Evolutionary conservation across 2,888 invertebrate species (phyloP), one percentile per base, ranked within the genome.

Genomic region (Caenorhabditis wallacei): DNA sequence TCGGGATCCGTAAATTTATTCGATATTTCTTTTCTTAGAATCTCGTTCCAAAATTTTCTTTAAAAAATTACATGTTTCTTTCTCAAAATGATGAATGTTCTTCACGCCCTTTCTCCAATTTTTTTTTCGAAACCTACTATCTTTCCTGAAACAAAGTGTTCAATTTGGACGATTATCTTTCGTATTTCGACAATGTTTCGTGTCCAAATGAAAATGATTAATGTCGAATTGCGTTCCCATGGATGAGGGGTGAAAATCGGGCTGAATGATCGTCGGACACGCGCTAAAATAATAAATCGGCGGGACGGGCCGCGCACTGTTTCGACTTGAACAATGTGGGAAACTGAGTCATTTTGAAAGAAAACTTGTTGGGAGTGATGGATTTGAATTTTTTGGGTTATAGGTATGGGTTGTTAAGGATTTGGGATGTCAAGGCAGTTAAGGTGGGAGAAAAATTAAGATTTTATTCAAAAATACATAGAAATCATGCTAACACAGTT

Each of bases 201-300:
- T n/a, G n/a, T n/a, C n/a, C n/a, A n/a, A n/a, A n/a, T n/a, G n/a
- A n/a, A n/a, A n/a, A 63, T 69, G 78, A 78, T 78, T 61, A 69
- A 78, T 78, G 53, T 54, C 63, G 63, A 35, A 63, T 43, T 53
- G 11, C 30, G 69, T 78, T 78, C 78, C 78, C 78, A 78, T 69
- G 78, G 53, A 68, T 11, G 68, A 18, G 20, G 64, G 26, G 68
- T 56, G 61, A 78, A 70, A 53, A 63, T 69, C 54, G 78, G 46
- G 37, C 54, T 20, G 43, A 46, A 37, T 54, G 37, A 56, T 59
- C 22, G 57, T 56, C 69, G 59, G 68, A 78, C 78, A 78, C 78
- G 78, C 78, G 78, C 69, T 78, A 63, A 78, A 78, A 78, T 78
- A 78, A 78, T 78, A 78, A 78, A 78, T 78, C 35, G 78, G 51